Base-by-base conservation (phyloP, 2,113 vertebrate genomes). In the Acrocephalus arundinaceus region DNA sequence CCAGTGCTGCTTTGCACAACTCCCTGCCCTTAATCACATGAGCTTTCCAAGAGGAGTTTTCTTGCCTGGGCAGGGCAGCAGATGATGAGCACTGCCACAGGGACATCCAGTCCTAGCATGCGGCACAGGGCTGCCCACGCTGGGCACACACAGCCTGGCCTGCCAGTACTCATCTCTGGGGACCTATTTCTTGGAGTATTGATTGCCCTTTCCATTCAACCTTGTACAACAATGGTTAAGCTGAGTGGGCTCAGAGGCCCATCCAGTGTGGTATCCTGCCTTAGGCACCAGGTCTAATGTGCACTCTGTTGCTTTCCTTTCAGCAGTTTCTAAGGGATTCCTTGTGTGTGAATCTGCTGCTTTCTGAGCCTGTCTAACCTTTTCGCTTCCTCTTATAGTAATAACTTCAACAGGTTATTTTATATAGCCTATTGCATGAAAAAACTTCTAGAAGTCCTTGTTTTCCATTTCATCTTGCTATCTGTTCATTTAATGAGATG, bases 121-220 rank as follows among this genome's bases (percentile, higher is more conserved):
- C 1, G 0, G 9, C 30, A 14, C 3, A 1, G 27, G 74, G 39
- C 62, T 87, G 63, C 70, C 52, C 25, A 1, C 0, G 0, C 48
- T 22, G 46, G n/a, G 17, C 30, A 43, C 31, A 3, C n/a, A 18
- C 45, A 80, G 49, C 30, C 49, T 45, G 41, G 27, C 5, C 57
- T 82, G 15, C 16, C 25, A 30, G 30, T 11, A 17, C 28, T 68
- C 52, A 25, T 62, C 37, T 77, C 61, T 49, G 37, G 7, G 10
- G 28, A 55, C 21, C 3, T 3, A 0, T 23, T 72, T 82, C 75
- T 25, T 3, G 0, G 75, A 62, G 31, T 22, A 18, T 11, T 92
- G 70, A 18, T 11, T 92, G 70, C 41, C 15, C 37, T 84, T 83
- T 61, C 30, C 15, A 5, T 41, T 65, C 41, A 65, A 20, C n/a